Conservation (phyloP, 1,140 invertebrate species). For the Tigriopus japonicus region DNA sequence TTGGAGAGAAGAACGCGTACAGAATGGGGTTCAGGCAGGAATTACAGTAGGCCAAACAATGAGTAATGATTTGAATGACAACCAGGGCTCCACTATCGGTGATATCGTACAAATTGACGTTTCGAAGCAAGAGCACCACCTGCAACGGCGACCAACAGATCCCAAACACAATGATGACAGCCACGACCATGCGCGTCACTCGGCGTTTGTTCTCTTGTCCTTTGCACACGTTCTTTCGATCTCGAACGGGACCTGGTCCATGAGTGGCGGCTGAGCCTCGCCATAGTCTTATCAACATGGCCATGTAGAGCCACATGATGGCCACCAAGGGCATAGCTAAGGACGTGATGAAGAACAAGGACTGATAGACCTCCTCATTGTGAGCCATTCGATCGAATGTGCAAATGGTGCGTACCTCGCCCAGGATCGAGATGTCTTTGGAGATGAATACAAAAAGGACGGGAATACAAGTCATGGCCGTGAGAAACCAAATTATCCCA, state of each 20-base stretch:
- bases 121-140: slow-evolving; percentile 55
- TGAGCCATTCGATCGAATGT: not conserved
- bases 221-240: slow-evolving; percentile 44
- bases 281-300: slow-evolving; percentile 75
- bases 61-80: slow-evolving; percentile 28
- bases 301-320: slow-evolving; percentile 71
- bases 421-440: not conserved
- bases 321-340: slow-evolving; percentile 65
- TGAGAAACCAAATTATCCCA: slow-evolving; percentile 26
- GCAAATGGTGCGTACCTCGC: not conserved
- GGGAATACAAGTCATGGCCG: slow-evolving; percentile 2
- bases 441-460: slow-evolving; percentile 1
- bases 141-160: slow-evolving; percentile 91
- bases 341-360: slow-evolving; percentile 62
- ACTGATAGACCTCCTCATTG: slow-evolving; percentile 29
- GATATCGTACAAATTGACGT: slow-evolving; percentile 44
- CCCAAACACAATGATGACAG: slow-evolving; percentile 83
- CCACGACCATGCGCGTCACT: slow-evolving; percentile 78
- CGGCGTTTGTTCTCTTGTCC: slow-evolving; percentile 62
- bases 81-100: slow-evolving; percentile 19
- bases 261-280: slow-evolving; percentile 36
- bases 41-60: slow-evolving; percentile 89
- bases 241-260: slow-evolving; percentile 30
- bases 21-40: slow-evolving; percentile 92
- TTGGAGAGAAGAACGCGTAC: slow-evolving; percentile 95